These are phyloP conservation scores for Ypsolopha sequella DNA, from an alignment of 2,888 invertebrate species.

Conservation along the genomic window DNA sequence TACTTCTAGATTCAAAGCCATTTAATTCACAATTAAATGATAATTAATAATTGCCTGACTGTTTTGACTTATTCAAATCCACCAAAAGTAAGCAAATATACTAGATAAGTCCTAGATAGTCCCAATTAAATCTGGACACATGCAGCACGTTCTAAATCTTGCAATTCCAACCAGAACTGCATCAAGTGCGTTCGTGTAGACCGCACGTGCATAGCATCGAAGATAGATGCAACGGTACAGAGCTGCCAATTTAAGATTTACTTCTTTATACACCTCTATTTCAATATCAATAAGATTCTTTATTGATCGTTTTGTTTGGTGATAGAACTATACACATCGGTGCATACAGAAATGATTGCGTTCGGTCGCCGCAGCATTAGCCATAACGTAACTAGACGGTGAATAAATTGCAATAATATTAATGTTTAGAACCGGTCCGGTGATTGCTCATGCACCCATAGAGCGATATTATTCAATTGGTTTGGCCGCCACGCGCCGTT, in stretches of 20 bases:
- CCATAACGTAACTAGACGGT: constrained; percentile 28
- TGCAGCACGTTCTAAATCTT: neutral
- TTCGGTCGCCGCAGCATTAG: constrained; percentile 1
- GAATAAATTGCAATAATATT: constrained; percentile 55
- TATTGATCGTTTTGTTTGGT: neutral
- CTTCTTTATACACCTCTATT: neutral
- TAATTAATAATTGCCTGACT: too few species aligned
- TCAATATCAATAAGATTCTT: neutral
- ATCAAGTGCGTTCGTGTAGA: constrained; percentile 40
- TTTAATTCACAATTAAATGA: too few species aligned
- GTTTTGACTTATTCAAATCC: too few species aligned
- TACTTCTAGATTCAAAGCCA: too few species aligned
- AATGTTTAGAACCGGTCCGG: constrained; percentile 34
- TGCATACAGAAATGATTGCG: constrained; percentile 3
- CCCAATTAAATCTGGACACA: constrained; percentile 1
- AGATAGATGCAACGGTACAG: constrained; percentile 37
- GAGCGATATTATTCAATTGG: constrained; percentile 44
- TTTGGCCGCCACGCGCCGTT: constrained; percentile 4
- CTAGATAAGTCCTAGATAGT: neutral
- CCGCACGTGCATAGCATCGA: constrained; percentile 4
- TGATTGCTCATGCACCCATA: constrained; percentile 28
- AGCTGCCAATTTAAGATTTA: neutral
- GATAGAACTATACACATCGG: neutral
- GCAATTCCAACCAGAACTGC: constrained; percentile 14
- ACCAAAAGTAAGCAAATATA: too few species aligned